Evolutionary conservation across 2,888 invertebrate species (phyloP), one percentile per base, ranked within the genome.

Genomic region (Agriopis aurantiaria): DNA sequence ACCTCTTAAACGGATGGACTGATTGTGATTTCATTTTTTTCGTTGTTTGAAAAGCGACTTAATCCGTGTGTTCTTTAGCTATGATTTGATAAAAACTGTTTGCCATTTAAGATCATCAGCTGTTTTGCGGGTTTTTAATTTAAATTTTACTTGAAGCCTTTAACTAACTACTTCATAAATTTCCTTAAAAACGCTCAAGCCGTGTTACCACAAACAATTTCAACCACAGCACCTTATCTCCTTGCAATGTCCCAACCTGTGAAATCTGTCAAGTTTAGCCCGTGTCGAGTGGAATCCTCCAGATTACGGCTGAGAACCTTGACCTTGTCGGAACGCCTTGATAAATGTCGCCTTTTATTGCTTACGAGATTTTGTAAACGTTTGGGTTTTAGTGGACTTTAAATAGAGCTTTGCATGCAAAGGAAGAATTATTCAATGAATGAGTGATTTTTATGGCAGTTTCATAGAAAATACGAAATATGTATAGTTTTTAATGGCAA

Each of bases 231-330:
- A 23, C 41, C 55, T 68, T 65, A 69, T 69, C 69, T 46, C 33
- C n/a, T n/a, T 6, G 17, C 56, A 33, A 61, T 45, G 60, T 48
- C 45, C 49, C 45, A 43, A 62, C 70, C 70, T 66, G 63, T 1
- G 63, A 51, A 56, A 71, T 67, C 66, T 67, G 66, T 67, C 66
- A 67, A 51, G 62, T 40, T 8, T 45, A 56, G 10, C 23, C 64
- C 59, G 45, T 62, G 62, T 55, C 62, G 43, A 45, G 56, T 10
- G 46, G 57, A 17, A 60, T 52, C 63, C 63, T 64, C 41, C 48
- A 69, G 68, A 69, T 69, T 60, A 64, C 69, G 23, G 9, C 17
- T 17, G 10, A 55, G 45, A 12, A 51, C 64, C 59, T 49, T 69
- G 69, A 55, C 64, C 69, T 65, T 69, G 45, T 12, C 46, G 59